Conservation (phyloP, 2,888 invertebrate species). For the Trichopoda pennipes region DNA sequence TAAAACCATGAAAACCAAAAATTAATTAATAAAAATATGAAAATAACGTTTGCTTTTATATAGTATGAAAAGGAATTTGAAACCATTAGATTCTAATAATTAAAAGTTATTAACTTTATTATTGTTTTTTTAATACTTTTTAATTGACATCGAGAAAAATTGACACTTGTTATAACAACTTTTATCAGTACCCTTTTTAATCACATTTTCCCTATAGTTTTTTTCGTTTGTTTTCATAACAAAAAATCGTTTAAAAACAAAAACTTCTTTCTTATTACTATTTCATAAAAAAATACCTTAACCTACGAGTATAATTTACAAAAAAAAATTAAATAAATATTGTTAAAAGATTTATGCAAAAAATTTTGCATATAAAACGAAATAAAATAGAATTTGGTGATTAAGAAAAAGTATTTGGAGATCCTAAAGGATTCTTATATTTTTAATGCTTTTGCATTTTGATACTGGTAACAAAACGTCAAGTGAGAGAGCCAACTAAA, state of each 20-base stretch:
- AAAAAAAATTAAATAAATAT: neutral
- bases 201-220: conserved; percentile 38
- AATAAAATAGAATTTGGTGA: conserved; percentile 8
- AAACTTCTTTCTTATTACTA: conserved; percentile 19
- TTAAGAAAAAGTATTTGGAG: conserved; percentile 8
- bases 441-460: conserved; percentile 17
- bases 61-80: too few species aligned
- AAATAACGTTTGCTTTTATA: too few species aligned
- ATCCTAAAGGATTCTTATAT: conserved; percentile 12
- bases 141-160: neutral
- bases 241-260: conserved; percentile 36
- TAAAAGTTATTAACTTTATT: too few species aligned
- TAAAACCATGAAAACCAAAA: too few species aligned
- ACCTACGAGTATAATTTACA: neutral
- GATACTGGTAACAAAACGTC: neutral
- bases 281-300: neutral
- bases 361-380: neutral
- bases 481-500: neutral
- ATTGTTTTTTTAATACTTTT: too few species aligned
- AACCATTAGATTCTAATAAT: too few species aligned
- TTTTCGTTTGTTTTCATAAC: conserved; percentile 62
- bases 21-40: too few species aligned
- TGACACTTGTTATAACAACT: conserved; percentile 37
- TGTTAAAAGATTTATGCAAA: neutral
- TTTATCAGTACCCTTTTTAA: neutral